These are phyloP conservation scores for Dendrolimus punctatus DNA, from an alignment of 1,140 invertebrate species.

Conservation along the genomic window DNA sequence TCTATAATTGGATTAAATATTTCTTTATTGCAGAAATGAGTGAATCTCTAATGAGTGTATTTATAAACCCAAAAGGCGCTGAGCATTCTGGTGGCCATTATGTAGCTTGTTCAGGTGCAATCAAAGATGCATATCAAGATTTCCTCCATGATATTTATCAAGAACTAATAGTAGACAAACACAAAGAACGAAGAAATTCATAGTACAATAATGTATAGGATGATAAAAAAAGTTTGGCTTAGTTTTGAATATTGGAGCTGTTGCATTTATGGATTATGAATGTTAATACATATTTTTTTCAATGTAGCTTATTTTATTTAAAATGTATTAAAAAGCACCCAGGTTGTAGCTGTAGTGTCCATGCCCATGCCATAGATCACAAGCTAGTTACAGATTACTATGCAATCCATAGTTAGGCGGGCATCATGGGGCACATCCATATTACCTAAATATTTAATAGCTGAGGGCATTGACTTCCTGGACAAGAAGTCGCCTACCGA, in stretches of 20 bases:
- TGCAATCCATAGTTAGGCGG: no score
- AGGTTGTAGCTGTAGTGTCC: no score
- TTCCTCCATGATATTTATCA: constrained; percentile 74
- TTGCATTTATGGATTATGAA: no score
- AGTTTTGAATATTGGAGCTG: constrained; percentile 8
- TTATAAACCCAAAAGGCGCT: constrained; percentile 75
- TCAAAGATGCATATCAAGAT: constrained; percentile 78
- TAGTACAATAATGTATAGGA: constrained; percentile 10
- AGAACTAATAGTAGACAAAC: constrained; percentile 29
- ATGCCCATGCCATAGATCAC: no score
- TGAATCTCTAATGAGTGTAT: constrained; percentile 78
- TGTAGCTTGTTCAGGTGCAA: constrained; percentile 79
- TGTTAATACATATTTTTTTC: no score
- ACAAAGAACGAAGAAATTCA: constrained; percentile 22
- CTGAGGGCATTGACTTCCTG: no score
- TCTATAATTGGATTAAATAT: neutral
- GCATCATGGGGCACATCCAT: no score
- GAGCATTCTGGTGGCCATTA: constrained; percentile 88
- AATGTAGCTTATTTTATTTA: no score
- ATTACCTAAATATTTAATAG: no score
- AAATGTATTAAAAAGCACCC: no score
- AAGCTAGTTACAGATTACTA: no score
- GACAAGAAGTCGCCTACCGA: no score
- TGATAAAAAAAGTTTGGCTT: constrained; percentile 3
- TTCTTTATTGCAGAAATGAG: constrained; percentile 78